Conservation (phyloP, 2,113 vertebrate species). For the Rhinogobius similis region DNA sequence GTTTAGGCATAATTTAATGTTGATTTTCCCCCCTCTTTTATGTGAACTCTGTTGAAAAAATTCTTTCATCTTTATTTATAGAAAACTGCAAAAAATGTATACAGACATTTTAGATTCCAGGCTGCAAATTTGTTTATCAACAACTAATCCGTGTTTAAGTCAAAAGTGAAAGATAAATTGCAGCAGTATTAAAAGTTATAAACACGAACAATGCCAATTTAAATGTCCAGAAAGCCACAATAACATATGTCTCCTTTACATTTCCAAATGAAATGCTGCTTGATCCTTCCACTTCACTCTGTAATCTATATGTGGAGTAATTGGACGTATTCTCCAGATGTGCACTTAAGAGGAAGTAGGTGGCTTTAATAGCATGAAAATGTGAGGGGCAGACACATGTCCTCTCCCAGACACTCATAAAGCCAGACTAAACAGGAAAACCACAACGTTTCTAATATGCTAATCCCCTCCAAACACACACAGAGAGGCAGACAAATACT, state of each 20-base stretch:
- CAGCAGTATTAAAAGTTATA: too few relatives aligned
- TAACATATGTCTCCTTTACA: neutral
- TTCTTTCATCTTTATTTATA: too few relatives aligned
- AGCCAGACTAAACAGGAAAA: slow-evolving; percentile 77
- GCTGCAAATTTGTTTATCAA: too few relatives aligned
- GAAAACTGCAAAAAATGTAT: too few relatives aligned
- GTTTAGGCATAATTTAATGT: too few relatives aligned
- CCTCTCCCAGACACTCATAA: slow-evolving; percentile 65
- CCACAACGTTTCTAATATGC: slow-evolving; percentile 55
- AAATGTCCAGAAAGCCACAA: too few relatives aligned
- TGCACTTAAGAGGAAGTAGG: slow-evolving; percentile 6
- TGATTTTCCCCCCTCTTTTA: too few relatives aligned
- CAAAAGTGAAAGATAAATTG: too few relatives aligned
- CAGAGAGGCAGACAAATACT: slow-evolving; percentile 9
- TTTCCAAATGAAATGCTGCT: neutral
- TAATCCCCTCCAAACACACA: slow-evolving; percentile 51
- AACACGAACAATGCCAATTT: too few relatives aligned
- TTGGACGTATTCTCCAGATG: slow-evolving; percentile 30
- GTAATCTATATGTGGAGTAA: neutral
- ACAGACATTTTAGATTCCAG: too few relatives aligned
- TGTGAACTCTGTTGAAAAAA: too few relatives aligned
- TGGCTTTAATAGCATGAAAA: neutral
- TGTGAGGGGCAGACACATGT: slow-evolving; percentile 17
- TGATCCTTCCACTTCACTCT: neutral
- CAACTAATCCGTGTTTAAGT: too few relatives aligned